phyloP scores from a whole-genome alignment of 2,113 vertebrate genomes.

The Ailurus styani region DNA sequence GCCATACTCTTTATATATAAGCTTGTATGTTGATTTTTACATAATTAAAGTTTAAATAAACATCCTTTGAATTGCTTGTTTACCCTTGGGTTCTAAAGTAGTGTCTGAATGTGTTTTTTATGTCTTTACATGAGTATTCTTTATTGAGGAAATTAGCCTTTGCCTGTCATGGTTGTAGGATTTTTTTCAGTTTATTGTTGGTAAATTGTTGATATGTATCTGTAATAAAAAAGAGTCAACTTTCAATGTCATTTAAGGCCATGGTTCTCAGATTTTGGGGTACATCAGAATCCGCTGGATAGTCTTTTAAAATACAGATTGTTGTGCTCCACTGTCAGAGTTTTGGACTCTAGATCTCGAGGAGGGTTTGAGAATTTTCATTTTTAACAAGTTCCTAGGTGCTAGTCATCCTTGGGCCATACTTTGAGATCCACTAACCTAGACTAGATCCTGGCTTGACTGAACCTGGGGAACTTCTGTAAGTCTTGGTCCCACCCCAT shows the following conservation, averaged over 20 bases:
- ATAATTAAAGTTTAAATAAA: neutral
- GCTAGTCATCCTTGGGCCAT: neutral
- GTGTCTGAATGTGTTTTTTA: neutral
- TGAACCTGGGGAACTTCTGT: neutral
- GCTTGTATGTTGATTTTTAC: conserved; percentile 13
- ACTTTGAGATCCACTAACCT: neutral
- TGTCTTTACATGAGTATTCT: neutral
- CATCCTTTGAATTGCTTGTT: neutral
- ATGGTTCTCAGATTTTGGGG: neutral
- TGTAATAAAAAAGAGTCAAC: neutral
- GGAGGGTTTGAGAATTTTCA: neutral
- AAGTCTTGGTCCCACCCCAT: neutral
- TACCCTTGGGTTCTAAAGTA: neutral
- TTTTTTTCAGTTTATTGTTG: neutral
- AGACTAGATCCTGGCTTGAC: neutral
- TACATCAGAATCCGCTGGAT: neutral
- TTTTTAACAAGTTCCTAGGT: neutral
- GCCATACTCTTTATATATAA: neutral
- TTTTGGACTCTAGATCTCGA: neutral
- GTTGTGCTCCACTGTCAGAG: neutral
- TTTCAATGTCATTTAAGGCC: neutral
- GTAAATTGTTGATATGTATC: neutral
- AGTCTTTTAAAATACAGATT: neutral
- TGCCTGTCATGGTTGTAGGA: neutral
- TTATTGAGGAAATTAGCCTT: neutral